These are phyloP conservation scores for Scaptomyza polygonia DNA, from an alignment of 2,888 invertebrate species.

Conservation along the genomic window DNA sequence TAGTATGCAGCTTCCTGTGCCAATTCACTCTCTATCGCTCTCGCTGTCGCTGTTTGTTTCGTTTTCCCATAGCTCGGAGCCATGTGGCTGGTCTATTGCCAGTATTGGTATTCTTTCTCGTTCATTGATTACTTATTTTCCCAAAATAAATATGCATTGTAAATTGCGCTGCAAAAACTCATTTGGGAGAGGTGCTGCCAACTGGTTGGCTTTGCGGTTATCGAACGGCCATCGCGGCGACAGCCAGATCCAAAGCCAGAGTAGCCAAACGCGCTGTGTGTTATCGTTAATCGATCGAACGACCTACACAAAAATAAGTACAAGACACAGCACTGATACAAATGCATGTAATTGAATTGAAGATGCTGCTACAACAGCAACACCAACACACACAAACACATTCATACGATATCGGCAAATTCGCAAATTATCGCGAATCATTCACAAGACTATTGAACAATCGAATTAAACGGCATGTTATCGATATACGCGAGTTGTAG, in stretches of 20 bases:
- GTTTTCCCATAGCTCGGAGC: constrained; percentile 32
- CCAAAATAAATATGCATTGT: constrained; percentile 80
- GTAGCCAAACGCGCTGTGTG: constrained; percentile 27
- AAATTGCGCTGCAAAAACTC: constrained; percentile 65
- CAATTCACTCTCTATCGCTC: constrained; percentile 15
- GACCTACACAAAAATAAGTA: constrained; percentile 55
- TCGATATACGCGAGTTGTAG: background rate
- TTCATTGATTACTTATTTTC: constrained; percentile 77
- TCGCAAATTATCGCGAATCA: background rate
- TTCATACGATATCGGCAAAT: background rate
- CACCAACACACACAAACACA: background rate
- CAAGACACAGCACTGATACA: constrained; percentile 5
- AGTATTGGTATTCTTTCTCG: constrained; percentile 11
- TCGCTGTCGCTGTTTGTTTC: constrained; percentile 6
- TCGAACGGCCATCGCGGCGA: constrained; percentile 60
- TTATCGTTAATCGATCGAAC: constrained; percentile 75
- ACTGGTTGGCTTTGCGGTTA: constrained; percentile 54
- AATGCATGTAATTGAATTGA: constrained; percentile 29
- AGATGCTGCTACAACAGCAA: background rate
- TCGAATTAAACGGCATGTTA: background rate
- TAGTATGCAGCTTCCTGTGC: constrained; percentile 49
- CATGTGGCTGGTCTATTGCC: constrained; percentile 13
- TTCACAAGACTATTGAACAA: too few species aligned
- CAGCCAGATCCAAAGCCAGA: constrained; percentile 4
- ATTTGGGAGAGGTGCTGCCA: constrained; percentile 46